Conservation (phyloP, 2,888 invertebrate genomes). For the Bedellia somnulentella region DNA sequence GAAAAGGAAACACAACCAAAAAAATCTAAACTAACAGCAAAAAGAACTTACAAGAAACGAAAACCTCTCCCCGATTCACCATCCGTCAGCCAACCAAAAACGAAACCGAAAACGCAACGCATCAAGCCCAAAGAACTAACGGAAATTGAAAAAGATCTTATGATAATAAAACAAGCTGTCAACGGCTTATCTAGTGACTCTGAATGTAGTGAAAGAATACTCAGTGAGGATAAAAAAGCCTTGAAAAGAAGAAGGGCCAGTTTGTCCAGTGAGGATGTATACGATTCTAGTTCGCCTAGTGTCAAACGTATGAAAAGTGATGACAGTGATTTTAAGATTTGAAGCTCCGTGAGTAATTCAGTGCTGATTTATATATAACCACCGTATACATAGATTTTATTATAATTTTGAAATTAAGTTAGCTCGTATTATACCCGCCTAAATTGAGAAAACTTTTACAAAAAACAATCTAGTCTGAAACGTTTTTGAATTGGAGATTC, state of each 20-base stretch:
- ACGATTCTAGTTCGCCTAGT: no score
- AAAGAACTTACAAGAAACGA: constrained; percentile 32
- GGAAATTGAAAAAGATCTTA: constrained; percentile 43
- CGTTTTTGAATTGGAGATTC: no score
- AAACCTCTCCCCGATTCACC: constrained; percentile 31
- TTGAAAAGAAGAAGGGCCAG: constrained; percentile 27
- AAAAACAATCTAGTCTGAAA: no score
- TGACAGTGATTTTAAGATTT: no score
- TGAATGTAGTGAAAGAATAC: constrained; percentile 20
- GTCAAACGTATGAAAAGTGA: background rate
- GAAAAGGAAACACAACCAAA: constrained; percentile 35
- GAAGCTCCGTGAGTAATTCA: no score
- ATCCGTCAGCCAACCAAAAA: constrained; percentile 19
- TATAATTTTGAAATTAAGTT: no score
- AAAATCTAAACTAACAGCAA: constrained; percentile 20
- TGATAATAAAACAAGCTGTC: constrained; percentile 42
- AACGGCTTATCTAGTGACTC: constrained; percentile 28
- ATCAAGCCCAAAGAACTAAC: constrained; percentile 35
- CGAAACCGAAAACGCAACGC: constrained; percentile 20
- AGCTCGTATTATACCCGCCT: no score
- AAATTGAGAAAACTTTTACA: no score
- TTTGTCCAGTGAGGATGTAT: constrained; percentile 24
- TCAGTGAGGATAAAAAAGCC: constrained; percentile 13
- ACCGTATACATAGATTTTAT: no score
- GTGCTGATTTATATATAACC: no score